Evolutionary conservation across 1,140 invertebrate genomes (phyloP), one percentile per base, ranked within the genome.

Genomic region (Charaxes varanes): DNA sequence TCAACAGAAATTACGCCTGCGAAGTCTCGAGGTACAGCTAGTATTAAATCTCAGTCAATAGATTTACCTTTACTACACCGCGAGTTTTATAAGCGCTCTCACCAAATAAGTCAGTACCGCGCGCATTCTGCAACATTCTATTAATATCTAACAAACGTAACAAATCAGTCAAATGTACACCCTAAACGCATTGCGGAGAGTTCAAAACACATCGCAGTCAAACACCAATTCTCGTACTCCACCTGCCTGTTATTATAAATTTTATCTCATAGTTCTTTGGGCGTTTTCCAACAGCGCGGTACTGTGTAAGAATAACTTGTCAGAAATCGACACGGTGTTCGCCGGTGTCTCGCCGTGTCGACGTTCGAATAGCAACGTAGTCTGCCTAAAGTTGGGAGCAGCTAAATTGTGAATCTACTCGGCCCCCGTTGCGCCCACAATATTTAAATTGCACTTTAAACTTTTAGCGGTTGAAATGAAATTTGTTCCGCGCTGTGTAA

Each of bases 361-460:
- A 19, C 10, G 13, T 15, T 15, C 22, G 33, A 6, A 14, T 6
- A 14, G 15, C 22, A 19, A 18, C 18, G 11, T 14, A 16, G 14
- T 23, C 19, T 28, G 18, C 18, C 33, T 40, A 43, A 43, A 32
- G 33, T 32, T 32, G 40, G 31, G 14, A 34, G 41, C 27, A 36
- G 34, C 40, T 53, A 49, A 64, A 65, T 49, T 53, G 53, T 57
- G 58, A 53, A 62, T 59, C 50, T 47, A 49, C 44, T 34, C 36
- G 24, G 48, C 44, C 42, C 50, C 57, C 41, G 52, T 40, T 46
- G 47, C 53, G 41, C 61, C 51, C 59, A 47, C 64, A 62, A 61
- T 72, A 66, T 72, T 78, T 70, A 73, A 71, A 67, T 67, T 76
- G 71, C 69, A 76, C 69, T 78, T 63, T 73, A 69, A 71, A 79